Conservation (phyloP, 2,113 vertebrate genomes). For the Paradisaea rubra region DNA sequence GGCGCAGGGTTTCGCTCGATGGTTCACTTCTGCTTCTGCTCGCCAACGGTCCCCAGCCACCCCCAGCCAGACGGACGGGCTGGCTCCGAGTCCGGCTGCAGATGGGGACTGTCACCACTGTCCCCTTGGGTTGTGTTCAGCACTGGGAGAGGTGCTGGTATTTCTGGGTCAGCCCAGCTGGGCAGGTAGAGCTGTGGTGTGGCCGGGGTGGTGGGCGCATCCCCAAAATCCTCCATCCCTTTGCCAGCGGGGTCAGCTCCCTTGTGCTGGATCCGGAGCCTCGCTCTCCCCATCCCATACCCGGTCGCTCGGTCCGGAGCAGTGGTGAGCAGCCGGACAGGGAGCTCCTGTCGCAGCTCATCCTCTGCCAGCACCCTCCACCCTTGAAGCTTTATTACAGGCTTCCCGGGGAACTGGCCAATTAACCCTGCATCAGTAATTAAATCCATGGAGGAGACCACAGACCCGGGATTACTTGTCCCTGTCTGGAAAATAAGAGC, state of each 20-base stretch:
- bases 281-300: background rate
- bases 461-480: background rate
- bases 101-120: background rate
- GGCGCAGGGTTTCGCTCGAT: accelerated
- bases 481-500: conserved; percentile 42
- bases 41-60: accelerated
- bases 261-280: accelerated
- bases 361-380: background rate
- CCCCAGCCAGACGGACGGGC: background rate
- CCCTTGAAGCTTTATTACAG: conserved; percentile 14
- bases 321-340: accelerated
- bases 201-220: accelerated
- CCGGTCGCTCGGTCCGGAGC: background rate
- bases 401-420: background rate
- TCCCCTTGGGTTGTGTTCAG: background rate
- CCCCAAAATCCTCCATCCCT: background rate
- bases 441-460: conserved; percentile 7
- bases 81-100: accelerated
- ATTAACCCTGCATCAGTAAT: conserved; percentile 46
- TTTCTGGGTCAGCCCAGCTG: background rate
- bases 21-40: conserved; percentile 49
- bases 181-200: background rate
- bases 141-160: background rate
- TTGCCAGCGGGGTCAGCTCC: no score
- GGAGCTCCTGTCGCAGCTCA: background rate